Base-by-base conservation (phyloP, 2,797 vertebrate species). In the Distichodus sexfasciatus region DNA sequence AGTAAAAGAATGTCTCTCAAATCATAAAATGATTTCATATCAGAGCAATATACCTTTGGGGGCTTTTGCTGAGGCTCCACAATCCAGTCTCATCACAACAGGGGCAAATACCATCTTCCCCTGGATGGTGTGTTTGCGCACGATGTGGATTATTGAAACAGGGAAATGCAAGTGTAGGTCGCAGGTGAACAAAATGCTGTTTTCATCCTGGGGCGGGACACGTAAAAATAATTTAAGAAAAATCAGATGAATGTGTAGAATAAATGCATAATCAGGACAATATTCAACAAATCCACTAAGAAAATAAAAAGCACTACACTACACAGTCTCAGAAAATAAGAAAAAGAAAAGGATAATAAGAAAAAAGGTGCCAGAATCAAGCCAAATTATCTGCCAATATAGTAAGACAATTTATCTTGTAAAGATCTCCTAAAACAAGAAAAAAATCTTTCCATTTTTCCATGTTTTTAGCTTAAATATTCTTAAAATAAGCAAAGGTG, bases 151-250 rank as follows among this genome's bases (percentile, higher is more conserved):
- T 67, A 94, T 65, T 50, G 85, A 85, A 0, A 85, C 41, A 0
- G 93, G 93, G 60, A 93, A 94, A 77, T 92, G 88, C 79, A 94
- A 92, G 79, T 94, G 93, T n/a, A 94, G 90, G 79, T 94, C 93
- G 2, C 91, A 92, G 10, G 93, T 83, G 81, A 94, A 94, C 66
- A 94, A 2, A 75, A 94, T 94, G 77, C 92, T 93, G 80, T 69
- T 67, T 0, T 69, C 11, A 55, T 78, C 76, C 76, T 78, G 15
- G 36, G 36, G 29, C 8, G 0, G 19, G 10, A 53, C 9, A 9
- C 11, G 21, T 3, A 26, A 26, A 64, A 60, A 8, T 24, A 43
- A 6, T 41, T 61, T 0, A 28, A 44, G 14, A 26, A 1, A 15
- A 29, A 28, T 29, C 10, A 12, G 3, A 46, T 8, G 14, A n/a